Evolutionary conservation across 1,140 invertebrate species (phyloP).

Genomic region (Gonatopus flavifemur): DNA sequence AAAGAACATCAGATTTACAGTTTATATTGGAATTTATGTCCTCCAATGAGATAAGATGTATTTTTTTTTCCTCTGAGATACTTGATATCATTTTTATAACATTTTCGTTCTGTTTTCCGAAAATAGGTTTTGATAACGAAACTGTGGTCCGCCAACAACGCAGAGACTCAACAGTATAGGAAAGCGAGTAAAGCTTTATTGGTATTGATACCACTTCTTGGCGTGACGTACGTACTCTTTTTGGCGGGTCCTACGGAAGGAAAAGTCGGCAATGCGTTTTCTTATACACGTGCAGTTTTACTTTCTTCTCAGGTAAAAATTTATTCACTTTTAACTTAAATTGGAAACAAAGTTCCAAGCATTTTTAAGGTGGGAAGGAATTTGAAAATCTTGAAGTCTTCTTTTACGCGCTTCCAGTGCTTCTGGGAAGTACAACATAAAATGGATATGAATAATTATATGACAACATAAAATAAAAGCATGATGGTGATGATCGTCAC

Average conservation of each 20-base stretch:
- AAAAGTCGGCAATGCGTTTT: conserved; percentile 67
- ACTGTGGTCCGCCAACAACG: conserved; percentile 79
- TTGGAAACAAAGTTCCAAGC: background rate
- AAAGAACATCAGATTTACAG: too few relatives aligned
- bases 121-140: conserved; percentile 90
- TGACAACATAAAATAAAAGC: too few relatives aligned
- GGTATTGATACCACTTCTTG: conserved; percentile 83
- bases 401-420: too few relatives aligned
- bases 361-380: background rate
- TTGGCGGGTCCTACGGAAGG: conserved; percentile 72
- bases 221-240: conserved; percentile 84
- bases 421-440: too few relatives aligned
- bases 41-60: too few relatives aligned
- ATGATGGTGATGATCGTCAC: too few relatives aligned
- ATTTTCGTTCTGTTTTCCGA: too few relatives aligned
- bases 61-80: too few relatives aligned
- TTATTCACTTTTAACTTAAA: too few relatives aligned
- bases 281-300: conserved; percentile 70
- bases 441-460: too few relatives aligned
- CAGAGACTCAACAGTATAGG: conserved; percentile 84
- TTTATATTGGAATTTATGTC: too few relatives aligned
- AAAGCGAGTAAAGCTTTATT: conserved; percentile 87
- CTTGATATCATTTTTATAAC: background rate
- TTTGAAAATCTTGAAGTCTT: too few relatives aligned
- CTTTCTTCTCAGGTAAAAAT: conserved; percentile 77